These are phyloP conservation scores for Argya squamiceps DNA, from an alignment of 2,797 vertebrate genomes.

Conservation along the genomic window DNA sequence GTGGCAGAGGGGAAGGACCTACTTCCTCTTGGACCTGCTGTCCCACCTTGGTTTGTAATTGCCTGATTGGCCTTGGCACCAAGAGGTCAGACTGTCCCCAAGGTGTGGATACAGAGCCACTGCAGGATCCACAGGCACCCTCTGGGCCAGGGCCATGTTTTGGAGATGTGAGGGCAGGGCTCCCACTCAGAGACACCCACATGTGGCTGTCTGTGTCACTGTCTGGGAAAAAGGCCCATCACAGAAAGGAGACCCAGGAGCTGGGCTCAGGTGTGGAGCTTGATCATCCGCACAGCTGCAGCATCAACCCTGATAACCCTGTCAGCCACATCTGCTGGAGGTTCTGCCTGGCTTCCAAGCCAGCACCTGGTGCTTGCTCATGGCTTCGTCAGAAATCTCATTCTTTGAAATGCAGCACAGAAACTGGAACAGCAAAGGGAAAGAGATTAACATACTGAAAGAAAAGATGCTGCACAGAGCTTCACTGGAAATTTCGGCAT, in stretches of 20 bases:
- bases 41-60: not conserved
- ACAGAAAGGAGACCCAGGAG: not conserved
- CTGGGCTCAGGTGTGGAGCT: not conserved
- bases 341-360: not conserved
- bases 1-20: not conserved
- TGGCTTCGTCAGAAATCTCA: not conserved
- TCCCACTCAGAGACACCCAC: not conserved
- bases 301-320: not conserved
- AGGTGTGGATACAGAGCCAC: not conserved
- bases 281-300: accelerated
- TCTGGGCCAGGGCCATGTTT: accelerated
- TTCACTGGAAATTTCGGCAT: not conserved
- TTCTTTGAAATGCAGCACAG: not conserved
- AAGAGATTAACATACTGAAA: not conserved
- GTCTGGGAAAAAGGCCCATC: not conserved
- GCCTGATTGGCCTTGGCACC: not conserved
- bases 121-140: not conserved
- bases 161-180: not conserved
- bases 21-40: not conserved
- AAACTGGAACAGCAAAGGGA: not conserved
- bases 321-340: not conserved
- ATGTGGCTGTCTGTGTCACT: accelerated
- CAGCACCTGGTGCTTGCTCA: not conserved
- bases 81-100: not conserved
- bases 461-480: not conserved